Evolutionary conservation across 2,888 invertebrate genomes (phyloP).

Genomic region (Thalpophila matura): DNA sequence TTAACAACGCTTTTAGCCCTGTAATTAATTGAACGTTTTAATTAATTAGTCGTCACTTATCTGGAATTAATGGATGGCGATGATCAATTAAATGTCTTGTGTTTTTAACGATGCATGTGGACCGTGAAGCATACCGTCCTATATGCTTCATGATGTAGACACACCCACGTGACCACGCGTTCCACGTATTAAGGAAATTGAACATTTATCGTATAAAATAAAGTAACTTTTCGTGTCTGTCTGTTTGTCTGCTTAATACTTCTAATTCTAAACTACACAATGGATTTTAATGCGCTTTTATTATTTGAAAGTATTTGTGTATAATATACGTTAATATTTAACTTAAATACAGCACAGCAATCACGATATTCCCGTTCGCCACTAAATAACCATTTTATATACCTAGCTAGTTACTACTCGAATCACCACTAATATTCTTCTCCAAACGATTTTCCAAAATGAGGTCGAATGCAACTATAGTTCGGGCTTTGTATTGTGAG

Average conservation of each 20-base stretch:
- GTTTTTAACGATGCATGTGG: conserved; percentile 33
- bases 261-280: too few relatives aligned
- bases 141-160: too few relatives aligned
- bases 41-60: conserved; percentile 58
- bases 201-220: neutral
- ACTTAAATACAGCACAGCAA: too few relatives aligned
- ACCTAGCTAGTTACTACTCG: neutral
- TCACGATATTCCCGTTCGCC: neutral
- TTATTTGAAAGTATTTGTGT: too few relatives aligned
- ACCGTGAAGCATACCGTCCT: too few relatives aligned
- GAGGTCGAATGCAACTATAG: conserved; percentile 4
- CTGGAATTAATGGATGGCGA: conserved; percentile 45
- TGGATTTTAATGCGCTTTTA: too few relatives aligned
- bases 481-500: neutral
- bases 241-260: too few relatives aligned
- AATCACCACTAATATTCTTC: neutral
- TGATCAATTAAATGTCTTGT: conserved; percentile 39
- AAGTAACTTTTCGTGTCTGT: too few relatives aligned
- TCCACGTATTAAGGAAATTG: conserved; percentile 21
- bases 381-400: neutral
- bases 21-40: conserved; percentile 61
- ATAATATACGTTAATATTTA: too few relatives aligned
- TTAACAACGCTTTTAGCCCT: conserved; percentile 58
- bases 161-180: too few relatives aligned
- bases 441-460: conserved; percentile 13